Percentiles rank a stretch among this genome's conserved stretches.
Conservation (phyloP, 2,113 vertebrate species). For the Cynocephalus volans region DNA sequence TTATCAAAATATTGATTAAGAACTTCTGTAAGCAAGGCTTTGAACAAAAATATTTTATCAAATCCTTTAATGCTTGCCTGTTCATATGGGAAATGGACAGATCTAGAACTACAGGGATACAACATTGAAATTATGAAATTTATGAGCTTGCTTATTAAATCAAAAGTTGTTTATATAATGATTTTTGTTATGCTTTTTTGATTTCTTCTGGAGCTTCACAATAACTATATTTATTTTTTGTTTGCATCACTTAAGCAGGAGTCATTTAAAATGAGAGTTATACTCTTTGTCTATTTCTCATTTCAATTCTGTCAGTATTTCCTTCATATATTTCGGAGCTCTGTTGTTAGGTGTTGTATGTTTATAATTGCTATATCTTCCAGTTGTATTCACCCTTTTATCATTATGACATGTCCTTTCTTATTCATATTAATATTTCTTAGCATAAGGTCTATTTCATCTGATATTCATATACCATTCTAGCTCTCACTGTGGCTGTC, state of each 20-base stretch:
- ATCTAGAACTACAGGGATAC: neutral
- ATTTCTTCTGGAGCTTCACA: neutral
- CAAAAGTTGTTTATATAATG: neutral
- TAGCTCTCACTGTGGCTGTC: neutral
- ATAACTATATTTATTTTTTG: neutral
- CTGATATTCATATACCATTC: neutral
- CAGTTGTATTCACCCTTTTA: neutral
- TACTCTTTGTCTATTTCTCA: neutral
- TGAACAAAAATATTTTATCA: neutral
- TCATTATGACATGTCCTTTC: neutral
- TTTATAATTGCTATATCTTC: neutral
- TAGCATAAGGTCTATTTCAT: neutral
- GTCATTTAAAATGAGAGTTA: neutral
- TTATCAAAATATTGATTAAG: neutral
- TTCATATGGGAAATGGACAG: neutral
- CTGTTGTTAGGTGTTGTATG: neutral
- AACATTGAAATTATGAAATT: neutral
- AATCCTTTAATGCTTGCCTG: neutral
- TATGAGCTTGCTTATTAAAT: neutral
- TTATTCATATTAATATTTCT: neutral
- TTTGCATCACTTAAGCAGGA: neutral
- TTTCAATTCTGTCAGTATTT: conserved; percentile 18
- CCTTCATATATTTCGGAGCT: neutral
- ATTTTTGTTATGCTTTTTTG: conserved; percentile 16
- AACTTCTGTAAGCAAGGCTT: neutral